Base-by-base conservation (phyloP, 2,113 vertebrate genomes). In the Cynocephalus volans region DNA sequence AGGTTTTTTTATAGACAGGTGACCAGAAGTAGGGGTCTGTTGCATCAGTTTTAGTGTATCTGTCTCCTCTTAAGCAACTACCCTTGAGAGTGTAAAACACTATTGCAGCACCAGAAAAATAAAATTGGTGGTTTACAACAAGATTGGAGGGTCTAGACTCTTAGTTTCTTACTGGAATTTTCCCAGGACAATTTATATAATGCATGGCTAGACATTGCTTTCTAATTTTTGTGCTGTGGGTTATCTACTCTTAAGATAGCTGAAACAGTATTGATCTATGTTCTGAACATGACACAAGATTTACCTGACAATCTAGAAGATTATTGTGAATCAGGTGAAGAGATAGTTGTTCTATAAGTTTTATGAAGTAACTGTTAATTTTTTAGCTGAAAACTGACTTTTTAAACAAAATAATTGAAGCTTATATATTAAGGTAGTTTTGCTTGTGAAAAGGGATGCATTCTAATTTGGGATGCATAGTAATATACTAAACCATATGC, bases 1-100 rank as follows among this genome's bases (percentile, higher is more conserved):
- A 86, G 60, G 56, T 82, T 87, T 88, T 93, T 77, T n/a, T 88
- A 9, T 28, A 90, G 50, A 87, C 10, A 3, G 72, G 33, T 81
- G 88, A 93, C 73, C 81, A 84, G 93, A 97, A 95, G 86, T 60
- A 96, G 76, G 70, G n/a, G 76, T 95, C 60, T 89, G 65, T 81
- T 79, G 21, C 9, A 62, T 96, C 67, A 67, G 72, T 90, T 60
- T 73, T 52, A 14, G 23, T 26, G 23, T 56, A 21, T 82, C 10
- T 90, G 18, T 54, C 11, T 18, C 41, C 18, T 75, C 23, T 90
- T 86, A 79, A 93, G 56, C 23, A 84, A 17, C 50, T 19, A 79
- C 9, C 67, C 77, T 80, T 76, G 23, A 76, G 65, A 84, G 36
- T 14, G 17, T 89, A 58, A 76, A 83, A 45, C 26, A 72, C 81